Conservation (phyloP, 2,888 invertebrate genomes). For the Drosophila austrosaltans region DNA sequence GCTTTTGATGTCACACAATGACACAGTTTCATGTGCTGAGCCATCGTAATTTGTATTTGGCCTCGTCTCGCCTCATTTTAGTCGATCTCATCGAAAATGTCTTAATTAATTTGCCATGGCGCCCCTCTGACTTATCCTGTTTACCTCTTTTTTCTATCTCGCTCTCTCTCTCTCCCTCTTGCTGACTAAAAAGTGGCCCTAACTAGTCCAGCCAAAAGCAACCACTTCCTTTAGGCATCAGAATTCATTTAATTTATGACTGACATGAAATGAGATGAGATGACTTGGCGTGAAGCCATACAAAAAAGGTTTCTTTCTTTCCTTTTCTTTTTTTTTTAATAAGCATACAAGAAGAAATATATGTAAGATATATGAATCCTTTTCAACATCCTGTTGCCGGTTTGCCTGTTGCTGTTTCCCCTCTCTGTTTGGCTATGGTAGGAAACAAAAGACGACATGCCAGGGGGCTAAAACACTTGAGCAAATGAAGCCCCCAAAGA, state of each 20-base stretch:
- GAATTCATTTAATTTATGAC: slow-evolving; percentile 74
- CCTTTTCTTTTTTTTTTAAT: slow-evolving; percentile 32
- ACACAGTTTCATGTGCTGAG: slow-evolving; percentile 64
- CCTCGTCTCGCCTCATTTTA: slow-evolving; percentile 53
- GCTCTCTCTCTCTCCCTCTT: too few relatives aligned
- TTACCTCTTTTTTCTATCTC: too few relatives aligned
- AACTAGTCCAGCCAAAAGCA: slow-evolving; percentile 42
- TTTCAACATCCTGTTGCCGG: slow-evolving; percentile 54
- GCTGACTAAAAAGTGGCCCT: slow-evolving; percentile 66
- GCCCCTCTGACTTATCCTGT: slow-evolving; percentile 16
- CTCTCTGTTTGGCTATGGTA: slow-evolving; percentile 20
- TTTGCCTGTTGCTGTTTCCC: slow-evolving; percentile 62
- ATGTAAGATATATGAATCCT: slow-evolving; percentile 37
- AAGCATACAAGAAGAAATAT: slow-evolving; percentile 11
- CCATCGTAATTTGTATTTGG: slow-evolving; percentile 55
- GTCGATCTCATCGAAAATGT: slow-evolving; percentile 80
- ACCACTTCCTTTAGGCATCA: slow-evolving; percentile 23
- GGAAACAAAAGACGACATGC: slow-evolving; percentile 53
- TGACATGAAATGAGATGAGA: slow-evolving; percentile 53
- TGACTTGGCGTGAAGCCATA: slow-evolving; percentile 56
- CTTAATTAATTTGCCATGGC: slow-evolving; percentile 79
- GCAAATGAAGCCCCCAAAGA: slow-evolving; percentile 65
- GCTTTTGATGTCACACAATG: slow-evolving; percentile 64
- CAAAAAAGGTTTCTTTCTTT: slow-evolving; percentile 50
- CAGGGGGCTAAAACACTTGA: slow-evolving; percentile 62